phyloP scores from a whole-genome alignment of 2,888 invertebrate genomes.

The Girardia tigrina region DNA sequence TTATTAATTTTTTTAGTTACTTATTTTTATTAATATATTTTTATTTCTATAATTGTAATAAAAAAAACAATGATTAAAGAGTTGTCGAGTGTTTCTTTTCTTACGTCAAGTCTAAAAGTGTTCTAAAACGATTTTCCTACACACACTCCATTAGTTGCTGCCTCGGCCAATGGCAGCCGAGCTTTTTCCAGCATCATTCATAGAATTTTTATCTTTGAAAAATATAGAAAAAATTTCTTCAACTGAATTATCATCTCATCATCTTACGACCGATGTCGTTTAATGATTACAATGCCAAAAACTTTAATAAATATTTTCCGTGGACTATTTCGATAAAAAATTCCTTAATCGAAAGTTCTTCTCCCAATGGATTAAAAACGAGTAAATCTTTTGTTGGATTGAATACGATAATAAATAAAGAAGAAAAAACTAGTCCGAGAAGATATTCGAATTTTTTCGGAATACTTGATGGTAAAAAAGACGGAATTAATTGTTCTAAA shows the following conservation, averaged over 20 bases:
- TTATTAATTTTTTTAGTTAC: no score
- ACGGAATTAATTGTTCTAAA: neutral
- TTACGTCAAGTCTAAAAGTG: no score
- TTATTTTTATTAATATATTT: no score
- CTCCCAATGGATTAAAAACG: neutral
- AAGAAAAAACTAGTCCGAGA: neutral
- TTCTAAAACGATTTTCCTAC: no score
- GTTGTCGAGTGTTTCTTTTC: no score
- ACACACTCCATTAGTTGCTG: no score
- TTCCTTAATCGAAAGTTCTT: neutral
- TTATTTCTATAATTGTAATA: no score
- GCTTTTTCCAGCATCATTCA: no score
- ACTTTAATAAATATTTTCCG: neutral
- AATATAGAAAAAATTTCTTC: neutral
- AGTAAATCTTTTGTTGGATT: slow-evolving; percentile 11
- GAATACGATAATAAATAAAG: neutral
- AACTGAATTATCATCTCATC: neutral
- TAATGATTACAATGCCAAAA: slow-evolving; percentile 19
- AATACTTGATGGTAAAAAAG: neutral
- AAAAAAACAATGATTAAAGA: no score
- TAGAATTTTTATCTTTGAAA: slow-evolving; percentile 2
- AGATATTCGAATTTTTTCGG: neutral
- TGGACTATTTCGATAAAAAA: neutral
- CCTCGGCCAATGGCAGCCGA: no score
- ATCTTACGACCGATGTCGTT: neutral